Evolutionary conservation across 2,888 invertebrate species (phyloP), one percentile per base, ranked within the genome.

Genomic region (Drosophila buzzatii): DNA sequence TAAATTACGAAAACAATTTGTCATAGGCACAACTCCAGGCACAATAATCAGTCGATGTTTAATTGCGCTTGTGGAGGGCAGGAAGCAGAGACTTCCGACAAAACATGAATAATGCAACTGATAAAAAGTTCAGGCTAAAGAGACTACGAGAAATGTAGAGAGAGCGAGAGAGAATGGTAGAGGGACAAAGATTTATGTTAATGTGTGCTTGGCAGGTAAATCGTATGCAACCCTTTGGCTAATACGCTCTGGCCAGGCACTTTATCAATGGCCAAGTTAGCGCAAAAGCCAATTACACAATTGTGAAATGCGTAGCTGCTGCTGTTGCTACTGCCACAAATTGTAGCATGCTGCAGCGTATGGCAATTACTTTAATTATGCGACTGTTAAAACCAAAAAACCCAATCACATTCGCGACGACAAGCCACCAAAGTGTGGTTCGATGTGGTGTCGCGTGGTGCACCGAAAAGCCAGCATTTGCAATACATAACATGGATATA

Each of bases 341-440:
- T 77, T 85, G 73, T 71, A 75, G 76, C 77, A 82, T 61, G 73
- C 81, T 55, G 52, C 66, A 81, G 81, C 85, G 78, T 72, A 78
- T 82, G 85, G 83, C 85, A 85, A 85, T 85, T 85, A 88, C 85
- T 85, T 88, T 83, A 85, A 85, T 85, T 85, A 85, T 88, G 85
- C 88, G 83, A 85, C 77, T 83, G 79, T 70, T 70, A 74, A 81
- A 79, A 77, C 67, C 84, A 71, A 84, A 70, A 68, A 69, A 57
- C 44, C 58, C 59, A 69, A 59, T 68, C 60, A 69, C 69, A 80
- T 65, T 56, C 70, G 79, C 79, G 76, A 69, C 79, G 79, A 81
- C 79, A 81, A 59, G 82, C 79, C 81, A 83, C 64, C 66, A 52
- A 76, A 57, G 52, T 65, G 70, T 68, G 73, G 61, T 35, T 41